A percentile compares a stretch with the other conserved stretches of the same genome.
Evolutionary conservation across 2,888 invertebrate species (phyloP).

Genomic region (Ichneumoninae sp.): DNA sequence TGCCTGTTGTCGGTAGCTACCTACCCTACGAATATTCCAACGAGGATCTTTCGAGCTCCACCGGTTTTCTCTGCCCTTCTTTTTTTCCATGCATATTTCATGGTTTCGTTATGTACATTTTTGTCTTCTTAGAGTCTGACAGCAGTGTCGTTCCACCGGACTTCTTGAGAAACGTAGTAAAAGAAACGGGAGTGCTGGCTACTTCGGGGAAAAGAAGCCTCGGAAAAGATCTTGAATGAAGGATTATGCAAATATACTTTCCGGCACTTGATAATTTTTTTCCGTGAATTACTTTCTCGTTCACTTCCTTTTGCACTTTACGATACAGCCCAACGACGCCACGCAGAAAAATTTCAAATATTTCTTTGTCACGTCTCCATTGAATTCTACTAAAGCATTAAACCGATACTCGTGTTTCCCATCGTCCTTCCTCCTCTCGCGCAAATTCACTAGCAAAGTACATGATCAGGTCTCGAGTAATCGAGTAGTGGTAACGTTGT

Average conservation of each 20-base stretch:
- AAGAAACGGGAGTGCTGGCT: slow-evolving; percentile 43
- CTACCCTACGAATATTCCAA: slow-evolving; percentile 40
- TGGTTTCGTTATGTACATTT: slow-evolving; percentile 66
- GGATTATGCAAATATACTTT: slow-evolving; percentile 58
- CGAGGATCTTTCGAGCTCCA: slow-evolving; percentile 47
- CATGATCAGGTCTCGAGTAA: slow-evolving; percentile 15
- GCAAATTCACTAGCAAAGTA: slow-evolving; percentile 27
- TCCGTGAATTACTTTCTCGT: not conserved
- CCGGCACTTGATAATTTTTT: slow-evolving; percentile 27
- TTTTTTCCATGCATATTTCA: slow-evolving; percentile 64
- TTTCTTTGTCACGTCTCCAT: slow-evolving; percentile 71
- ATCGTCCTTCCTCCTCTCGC: not conserved
- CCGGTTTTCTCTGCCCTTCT: slow-evolving; percentile 4
- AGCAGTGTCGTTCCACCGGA: slow-evolving; percentile 47
- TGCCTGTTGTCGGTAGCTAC: slow-evolving; percentile 11
- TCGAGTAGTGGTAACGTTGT: slow-evolving; percentile 69
- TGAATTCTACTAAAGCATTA: slow-evolving; percentile 76
- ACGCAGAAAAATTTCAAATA: not conserved
- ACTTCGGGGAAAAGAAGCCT: slow-evolving; percentile 49
- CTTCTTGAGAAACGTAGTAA: slow-evolving; percentile 46
- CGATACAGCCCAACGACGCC: not conserved
- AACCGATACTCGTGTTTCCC: not conserved
- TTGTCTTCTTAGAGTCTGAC: slow-evolving; percentile 58
- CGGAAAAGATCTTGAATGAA: slow-evolving; percentile 45
- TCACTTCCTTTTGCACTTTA: slow-evolving; percentile 1